Percentiles rank a stretch among this genome's conserved stretches.
Evolutionary conservation across 2,888 invertebrate species (phyloP).

Genomic region (Vanessa cardui): DNA sequence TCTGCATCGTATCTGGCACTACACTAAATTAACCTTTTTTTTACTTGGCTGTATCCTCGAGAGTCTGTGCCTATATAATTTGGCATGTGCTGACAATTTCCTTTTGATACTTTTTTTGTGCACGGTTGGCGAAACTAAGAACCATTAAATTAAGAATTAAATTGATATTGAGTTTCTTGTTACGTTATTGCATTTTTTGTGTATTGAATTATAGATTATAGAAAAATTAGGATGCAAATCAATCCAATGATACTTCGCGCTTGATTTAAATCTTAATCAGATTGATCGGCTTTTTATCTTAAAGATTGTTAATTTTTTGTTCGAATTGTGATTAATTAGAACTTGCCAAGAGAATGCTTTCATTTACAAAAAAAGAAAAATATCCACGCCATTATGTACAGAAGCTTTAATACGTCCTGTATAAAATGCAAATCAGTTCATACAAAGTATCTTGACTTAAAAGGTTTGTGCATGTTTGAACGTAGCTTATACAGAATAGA

Average conservation of each 20-base stretch:
- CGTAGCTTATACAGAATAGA: conserved; percentile 14
- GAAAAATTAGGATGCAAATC: too few species aligned
- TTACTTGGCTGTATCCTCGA: neutral
- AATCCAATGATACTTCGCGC: too few species aligned
- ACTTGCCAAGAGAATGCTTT: neutral
- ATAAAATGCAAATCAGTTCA: conserved; percentile 26
- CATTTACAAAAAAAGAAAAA: neutral
- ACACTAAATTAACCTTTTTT: neutral
- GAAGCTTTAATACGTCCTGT: conserved; percentile 24
- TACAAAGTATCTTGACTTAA: conserved; percentile 30
- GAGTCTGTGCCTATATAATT: neutral
- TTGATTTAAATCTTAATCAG: too few species aligned
- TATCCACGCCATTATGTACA: conserved; percentile 11
- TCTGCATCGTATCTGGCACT: neutral
- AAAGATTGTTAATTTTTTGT: too few species aligned
- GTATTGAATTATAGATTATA: too few species aligned
- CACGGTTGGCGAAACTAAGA: too few species aligned
- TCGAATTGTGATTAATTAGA: neutral
- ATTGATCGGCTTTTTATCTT: too few species aligned
- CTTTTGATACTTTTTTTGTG: too few species aligned
- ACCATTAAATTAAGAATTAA: too few species aligned
- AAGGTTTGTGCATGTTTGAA: conserved; percentile 30
- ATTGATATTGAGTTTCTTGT: too few species aligned
- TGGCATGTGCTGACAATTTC: too few species aligned
- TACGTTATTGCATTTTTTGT: too few species aligned